These are phyloP conservation scores for Rhinella marina DNA, from an alignment of 2,797 vertebrate genomes.

Conservation along the genomic window DNA sequence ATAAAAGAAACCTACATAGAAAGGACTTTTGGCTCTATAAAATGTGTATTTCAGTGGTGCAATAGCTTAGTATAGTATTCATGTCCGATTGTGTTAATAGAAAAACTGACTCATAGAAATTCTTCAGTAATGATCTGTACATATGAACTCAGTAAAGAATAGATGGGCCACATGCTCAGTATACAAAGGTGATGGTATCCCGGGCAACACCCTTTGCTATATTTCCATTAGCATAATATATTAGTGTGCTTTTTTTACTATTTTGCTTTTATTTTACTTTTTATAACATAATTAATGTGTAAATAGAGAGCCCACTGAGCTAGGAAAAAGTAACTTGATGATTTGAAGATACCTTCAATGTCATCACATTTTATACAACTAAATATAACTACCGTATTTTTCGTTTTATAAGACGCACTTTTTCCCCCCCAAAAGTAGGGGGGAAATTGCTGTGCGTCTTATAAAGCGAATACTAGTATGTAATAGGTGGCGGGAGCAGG, in stretches of 20 bases:
- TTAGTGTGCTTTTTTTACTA: neutral
- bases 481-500: too few species aligned
- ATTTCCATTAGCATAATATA: neutral
- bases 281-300: neutral
- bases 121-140: neutral
- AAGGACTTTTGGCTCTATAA: too few species aligned
- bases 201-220: neutral
- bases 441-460: too few species aligned
- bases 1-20: too few species aligned
- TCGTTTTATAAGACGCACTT: too few species aligned
- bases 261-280: constrained; percentile 16
- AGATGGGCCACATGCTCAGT: neutral
- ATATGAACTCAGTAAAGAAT: neutral
- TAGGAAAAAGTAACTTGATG: neutral
- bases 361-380: neutral
- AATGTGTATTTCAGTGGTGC: too few species aligned
- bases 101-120: neutral
- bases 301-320: constrained; percentile 1
- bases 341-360: neutral
- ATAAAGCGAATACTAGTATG: too few species aligned
- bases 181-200: neutral
- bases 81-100: too few species aligned
- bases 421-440: too few species aligned
- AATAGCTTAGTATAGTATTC: too few species aligned
- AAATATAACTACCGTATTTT: too few species aligned